Evolutionary conservation across 2,888 invertebrate genomes (phyloP).

Genomic region (Automeris io): DNA sequence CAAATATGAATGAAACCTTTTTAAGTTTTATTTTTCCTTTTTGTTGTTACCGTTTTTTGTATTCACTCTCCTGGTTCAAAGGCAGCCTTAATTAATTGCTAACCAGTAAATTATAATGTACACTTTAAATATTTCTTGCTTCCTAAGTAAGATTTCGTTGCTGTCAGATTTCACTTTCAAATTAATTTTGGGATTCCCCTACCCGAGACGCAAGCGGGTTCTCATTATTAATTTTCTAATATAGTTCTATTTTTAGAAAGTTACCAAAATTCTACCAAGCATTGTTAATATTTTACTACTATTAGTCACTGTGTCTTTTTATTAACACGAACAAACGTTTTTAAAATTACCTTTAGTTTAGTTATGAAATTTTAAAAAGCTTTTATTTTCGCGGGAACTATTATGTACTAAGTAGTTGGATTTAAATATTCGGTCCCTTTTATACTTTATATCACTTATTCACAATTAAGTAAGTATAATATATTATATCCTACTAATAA

Average conservation of each 20-base stretch:
- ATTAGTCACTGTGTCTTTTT: no score
- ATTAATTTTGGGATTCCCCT: neutral
- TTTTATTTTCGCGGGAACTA: no score
- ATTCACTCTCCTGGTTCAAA: neutral
- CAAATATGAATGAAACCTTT: no score
- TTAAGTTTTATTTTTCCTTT: neutral
- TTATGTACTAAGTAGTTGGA: no score
- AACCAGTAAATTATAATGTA: neutral
- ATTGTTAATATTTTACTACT: no score
- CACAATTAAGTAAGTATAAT: no score
- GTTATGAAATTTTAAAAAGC: no score
- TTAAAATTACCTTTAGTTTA: no score
- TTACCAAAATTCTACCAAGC: neutral
- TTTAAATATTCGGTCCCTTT: no score
- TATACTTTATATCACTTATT: no score
- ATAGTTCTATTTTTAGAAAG: neutral
- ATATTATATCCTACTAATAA: no score
- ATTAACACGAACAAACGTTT: no score
- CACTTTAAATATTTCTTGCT: neutral
- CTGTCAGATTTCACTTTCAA: neutral
- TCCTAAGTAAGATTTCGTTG: neutral
- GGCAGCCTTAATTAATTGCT: neutral
- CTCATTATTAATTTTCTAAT: neutral
- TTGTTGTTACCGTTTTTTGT: neutral
- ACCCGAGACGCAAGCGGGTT: neutral